These are phyloP conservation scores for Lymantria monacha DNA, from an alignment of 2,888 invertebrate species.

Conservation along the genomic window DNA sequence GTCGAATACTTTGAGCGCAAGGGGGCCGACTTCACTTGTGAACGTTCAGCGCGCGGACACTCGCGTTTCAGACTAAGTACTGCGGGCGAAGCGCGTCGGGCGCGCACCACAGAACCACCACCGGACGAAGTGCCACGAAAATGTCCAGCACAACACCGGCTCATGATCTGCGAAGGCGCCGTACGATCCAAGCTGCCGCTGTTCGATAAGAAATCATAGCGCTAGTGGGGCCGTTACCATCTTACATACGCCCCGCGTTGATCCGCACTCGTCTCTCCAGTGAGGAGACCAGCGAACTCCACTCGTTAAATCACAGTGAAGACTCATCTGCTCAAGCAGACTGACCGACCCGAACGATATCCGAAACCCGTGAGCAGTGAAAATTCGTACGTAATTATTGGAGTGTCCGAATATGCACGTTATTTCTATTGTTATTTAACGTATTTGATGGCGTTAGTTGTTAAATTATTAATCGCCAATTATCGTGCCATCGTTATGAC, in stretches of 20 bases:
- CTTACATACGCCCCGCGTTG: constrained; percentile 4
- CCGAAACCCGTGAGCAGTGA: constrained; percentile 4
- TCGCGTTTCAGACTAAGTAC: constrained; percentile 38
- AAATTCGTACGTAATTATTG: no score
- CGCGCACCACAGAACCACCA: constrained; percentile 8
- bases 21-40: constrained; percentile 81
- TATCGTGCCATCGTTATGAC: constrained; percentile 16
- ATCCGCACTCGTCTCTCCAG: not conserved
- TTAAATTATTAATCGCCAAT: constrained; percentile 25
- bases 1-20: constrained; percentile 95
- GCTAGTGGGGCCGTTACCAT: constrained; percentile 15
- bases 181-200: constrained; percentile 92
- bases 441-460: constrained; percentile 19
- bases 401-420: constrained; percentile 6
- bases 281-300: not conserved
- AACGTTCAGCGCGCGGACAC: constrained; percentile 55
- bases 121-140: constrained; percentile 35
- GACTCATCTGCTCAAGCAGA: not conserved
- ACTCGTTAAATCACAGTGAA: not conserved
- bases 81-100: constrained; percentile 13
- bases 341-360: not conserved
- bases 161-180: constrained; percentile 92
- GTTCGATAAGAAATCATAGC: constrained; percentile 85
- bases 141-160: constrained; percentile 80
- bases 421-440: constrained; percentile 4